Evolutionary conservation across 2,797 vertebrate species (phyloP).

Genomic region (Pelodytes ibericus): DNA sequence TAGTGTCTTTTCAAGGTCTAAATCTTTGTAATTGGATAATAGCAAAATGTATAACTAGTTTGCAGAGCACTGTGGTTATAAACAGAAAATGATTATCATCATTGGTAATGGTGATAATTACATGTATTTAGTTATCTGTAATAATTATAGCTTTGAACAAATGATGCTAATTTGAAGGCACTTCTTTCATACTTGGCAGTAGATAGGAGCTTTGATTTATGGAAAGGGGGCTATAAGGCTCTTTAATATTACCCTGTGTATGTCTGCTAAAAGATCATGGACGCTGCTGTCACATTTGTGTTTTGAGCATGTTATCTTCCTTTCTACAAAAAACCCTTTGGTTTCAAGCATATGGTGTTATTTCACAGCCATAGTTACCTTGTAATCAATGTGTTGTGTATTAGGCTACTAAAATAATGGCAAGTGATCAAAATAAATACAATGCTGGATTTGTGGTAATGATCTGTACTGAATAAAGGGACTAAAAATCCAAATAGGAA

Average conservation of each 20-base stretch:
- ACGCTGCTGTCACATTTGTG: conserved; percentile 2
- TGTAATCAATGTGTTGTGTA: background rate
- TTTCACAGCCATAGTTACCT: background rate
- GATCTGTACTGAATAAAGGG: no score
- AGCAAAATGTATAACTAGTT: conserved; percentile 38
- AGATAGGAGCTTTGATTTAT: conserved; percentile 20
- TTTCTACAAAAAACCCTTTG: background rate
- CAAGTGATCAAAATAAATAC: background rate
- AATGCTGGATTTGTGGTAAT: no score
- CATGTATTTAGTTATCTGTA: conserved; percentile 48
- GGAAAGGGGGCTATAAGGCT: background rate
- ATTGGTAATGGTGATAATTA: conserved; percentile 54
- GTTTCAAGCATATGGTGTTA: background rate
- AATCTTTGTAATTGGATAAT: conserved; percentile 52
- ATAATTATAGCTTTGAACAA: conserved; percentile 53
- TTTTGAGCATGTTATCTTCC: background rate
- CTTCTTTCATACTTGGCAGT: conserved; percentile 45
- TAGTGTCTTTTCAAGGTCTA: conserved; percentile 22
- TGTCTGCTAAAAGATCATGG: background rate
- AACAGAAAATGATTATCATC: conserved; percentile 49
- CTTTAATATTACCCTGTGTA: background rate
- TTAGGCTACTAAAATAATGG: no score
- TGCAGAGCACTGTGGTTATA: conserved; percentile 36
- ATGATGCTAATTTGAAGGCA: conserved; percentile 36
- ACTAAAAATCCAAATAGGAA: no score